These are phyloP conservation scores for Lethenteron camtschaticum DNA, from an alignment of 2,113 vertebrate genomes.

Conservation along the genomic window DNA sequence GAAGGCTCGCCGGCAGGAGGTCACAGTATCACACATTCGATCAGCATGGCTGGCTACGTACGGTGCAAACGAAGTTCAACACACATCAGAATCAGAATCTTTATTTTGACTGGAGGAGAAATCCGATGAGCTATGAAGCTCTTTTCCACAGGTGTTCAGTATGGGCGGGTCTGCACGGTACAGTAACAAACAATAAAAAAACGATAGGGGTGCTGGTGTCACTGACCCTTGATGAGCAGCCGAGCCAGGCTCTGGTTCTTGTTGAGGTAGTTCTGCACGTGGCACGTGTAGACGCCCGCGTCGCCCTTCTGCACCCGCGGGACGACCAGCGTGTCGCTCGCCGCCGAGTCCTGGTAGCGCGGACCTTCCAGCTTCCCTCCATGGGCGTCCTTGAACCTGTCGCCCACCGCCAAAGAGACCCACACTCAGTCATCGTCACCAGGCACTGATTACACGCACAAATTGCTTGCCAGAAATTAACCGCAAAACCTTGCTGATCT, in stretches of 20 bases:
- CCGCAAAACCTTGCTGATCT: not conserved
- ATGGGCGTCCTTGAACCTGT: slow-evolving; percentile 1
- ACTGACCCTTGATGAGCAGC: slow-evolving; percentile 4
- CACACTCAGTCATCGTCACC: not conserved
- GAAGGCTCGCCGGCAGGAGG: too few species aligned
- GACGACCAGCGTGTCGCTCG: not conserved
- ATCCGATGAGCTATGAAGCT: too few species aligned
- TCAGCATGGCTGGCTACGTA: too few species aligned
- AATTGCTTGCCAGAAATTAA: not conserved
- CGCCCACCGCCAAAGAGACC: not conserved
- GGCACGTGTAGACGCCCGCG: not conserved
- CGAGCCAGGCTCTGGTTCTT: not conserved
- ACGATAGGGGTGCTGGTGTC: not conserved
- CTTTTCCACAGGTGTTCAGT: too few species aligned
- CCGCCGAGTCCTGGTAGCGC: slow-evolving; percentile 1
- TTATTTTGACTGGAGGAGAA: too few species aligned
- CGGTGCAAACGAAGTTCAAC: too few species aligned
- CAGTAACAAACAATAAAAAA: not conserved
- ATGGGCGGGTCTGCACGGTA: too few species aligned
- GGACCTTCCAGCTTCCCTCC: not conserved
- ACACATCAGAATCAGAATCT: too few species aligned
- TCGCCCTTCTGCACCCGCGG: not conserved
- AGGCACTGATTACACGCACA: not conserved
- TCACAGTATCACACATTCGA: too few species aligned
- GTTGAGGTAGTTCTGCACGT: not conserved